phyloP scores from a whole-genome alignment of 2,797 vertebrate genomes.

The Semotilus atromaculatus region DNA sequence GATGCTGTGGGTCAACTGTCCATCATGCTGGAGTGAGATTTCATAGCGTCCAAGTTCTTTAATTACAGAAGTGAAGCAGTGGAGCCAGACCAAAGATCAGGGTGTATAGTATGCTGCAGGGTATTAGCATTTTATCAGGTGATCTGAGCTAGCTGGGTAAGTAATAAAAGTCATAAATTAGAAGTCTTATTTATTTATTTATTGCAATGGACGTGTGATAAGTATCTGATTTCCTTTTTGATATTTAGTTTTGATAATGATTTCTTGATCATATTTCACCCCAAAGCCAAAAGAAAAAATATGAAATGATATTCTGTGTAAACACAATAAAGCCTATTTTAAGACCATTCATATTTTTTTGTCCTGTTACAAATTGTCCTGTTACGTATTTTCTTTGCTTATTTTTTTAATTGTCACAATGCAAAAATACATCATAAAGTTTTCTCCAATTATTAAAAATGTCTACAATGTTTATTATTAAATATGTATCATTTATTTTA shows the following conservation, averaged over 20 bases:
- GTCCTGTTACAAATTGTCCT: too few relatives aligned
- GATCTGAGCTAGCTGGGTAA: constrained; percentile 53
- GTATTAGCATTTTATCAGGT: constrained; percentile 58
- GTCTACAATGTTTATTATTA: too few relatives aligned
- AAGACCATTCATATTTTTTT: neutral
- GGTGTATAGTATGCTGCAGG: constrained; percentile 43
- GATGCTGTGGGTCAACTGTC: constrained; percentile 66
- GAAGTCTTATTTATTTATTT: constrained; percentile 44
- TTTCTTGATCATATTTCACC: neutral
- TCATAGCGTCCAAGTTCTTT: constrained; percentile 49
- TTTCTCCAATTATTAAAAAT: too few relatives aligned
- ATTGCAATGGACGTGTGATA: neutral
- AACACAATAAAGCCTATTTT: neutral
- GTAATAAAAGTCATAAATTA: constrained; percentile 55
- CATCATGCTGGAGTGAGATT: constrained; percentile 53
- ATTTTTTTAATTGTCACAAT: neutral
- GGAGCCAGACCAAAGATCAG: constrained; percentile 51
- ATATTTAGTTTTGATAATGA: neutral
- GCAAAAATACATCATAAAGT: too few relatives aligned
- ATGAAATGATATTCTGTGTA: neutral
- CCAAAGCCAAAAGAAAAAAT: neutral
- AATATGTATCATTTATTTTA: too few relatives aligned
- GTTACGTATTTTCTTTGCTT: too few relatives aligned
- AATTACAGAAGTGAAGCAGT: constrained; percentile 53
- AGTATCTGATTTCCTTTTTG: neutral